Conservation (phyloP, 2,888 invertebrate species). For the Thelaira solivaga region DNA sequence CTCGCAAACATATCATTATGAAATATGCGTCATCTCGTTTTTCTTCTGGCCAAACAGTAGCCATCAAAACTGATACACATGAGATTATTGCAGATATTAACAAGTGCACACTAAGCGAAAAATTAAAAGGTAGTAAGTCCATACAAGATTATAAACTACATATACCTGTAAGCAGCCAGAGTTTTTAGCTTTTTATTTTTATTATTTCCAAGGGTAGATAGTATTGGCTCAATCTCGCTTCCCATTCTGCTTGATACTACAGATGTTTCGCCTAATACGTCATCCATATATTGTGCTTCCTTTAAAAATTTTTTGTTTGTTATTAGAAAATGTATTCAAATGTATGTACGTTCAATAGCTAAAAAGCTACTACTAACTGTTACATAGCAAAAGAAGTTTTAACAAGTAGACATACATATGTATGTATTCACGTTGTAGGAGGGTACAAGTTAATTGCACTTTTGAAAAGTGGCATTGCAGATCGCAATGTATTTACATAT, state of each 20-base stretch:
- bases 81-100: conserved; percentile 74
- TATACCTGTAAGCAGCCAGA: conserved; percentile 74
- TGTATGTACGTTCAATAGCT: not conserved
- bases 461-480: no score
- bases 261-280: conserved; percentile 50
- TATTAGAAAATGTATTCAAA: not conserved
- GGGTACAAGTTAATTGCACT: no score
- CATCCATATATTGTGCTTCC: conserved; percentile 69
- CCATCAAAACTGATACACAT: conserved; percentile 71
- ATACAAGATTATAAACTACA: no score
- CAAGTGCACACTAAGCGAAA: conserved; percentile 71
- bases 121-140: not conserved
- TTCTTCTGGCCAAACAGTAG: conserved; percentile 70
- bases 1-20: conserved; percentile 80
- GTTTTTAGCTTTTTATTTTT: conserved; percentile 73
- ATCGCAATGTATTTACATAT: no score
- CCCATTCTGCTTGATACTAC: conserved; percentile 54
- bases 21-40: conserved; percentile 80
- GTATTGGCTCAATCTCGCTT: conserved; percentile 73
- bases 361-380: no score
- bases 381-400: no score
- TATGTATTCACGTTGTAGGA: no score
- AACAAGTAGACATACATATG: no score
- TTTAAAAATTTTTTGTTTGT: conserved; percentile 37
- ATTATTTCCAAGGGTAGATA: conserved; percentile 70